Percentiles rank a stretch among this genome's conserved stretches.
These are phyloP conservation scores for Dryobota labecula DNA, from an alignment of 2,888 invertebrate genomes.

Conservation along the genomic window DNA sequence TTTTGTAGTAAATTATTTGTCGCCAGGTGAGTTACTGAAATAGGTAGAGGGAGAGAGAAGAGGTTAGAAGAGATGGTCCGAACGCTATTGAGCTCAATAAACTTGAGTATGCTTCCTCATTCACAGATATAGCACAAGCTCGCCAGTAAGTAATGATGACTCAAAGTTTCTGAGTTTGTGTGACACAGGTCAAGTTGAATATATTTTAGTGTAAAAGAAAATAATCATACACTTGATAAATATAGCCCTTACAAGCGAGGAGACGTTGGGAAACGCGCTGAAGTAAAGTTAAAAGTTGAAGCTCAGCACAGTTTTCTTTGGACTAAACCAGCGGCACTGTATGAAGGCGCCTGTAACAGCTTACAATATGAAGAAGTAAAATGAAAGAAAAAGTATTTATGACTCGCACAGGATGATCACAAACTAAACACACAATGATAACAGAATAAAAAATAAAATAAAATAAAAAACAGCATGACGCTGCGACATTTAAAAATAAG, in stretches of 20 bases:
- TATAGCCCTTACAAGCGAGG: background rate
- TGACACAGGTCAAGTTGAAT: background rate
- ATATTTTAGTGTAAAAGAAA: background rate
- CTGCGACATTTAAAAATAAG: too few relatives aligned
- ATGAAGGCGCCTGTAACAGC: background rate
- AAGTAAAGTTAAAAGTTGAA: background rate
- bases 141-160: background rate
- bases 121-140: conserved; percentile 28
- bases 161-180: background rate
- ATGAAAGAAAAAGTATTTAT: too few relatives aligned
- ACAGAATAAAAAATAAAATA: too few relatives aligned
- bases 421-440: too few relatives aligned
- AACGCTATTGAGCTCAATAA: conserved; percentile 23
- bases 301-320: background rate
- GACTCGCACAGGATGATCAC: too few relatives aligned
- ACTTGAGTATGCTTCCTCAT: conserved; percentile 2
- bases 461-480: too few relatives aligned
- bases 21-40: conserved; percentile 47
- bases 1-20: conserved; percentile 39
- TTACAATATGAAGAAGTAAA: too few relatives aligned
- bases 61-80: conserved; percentile 7
- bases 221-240: background rate
- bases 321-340: background rate
- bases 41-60: conserved; percentile 29
- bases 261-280: background rate